Conservation (phyloP, 2,113 vertebrate species). For the Athene noctua region DNA sequence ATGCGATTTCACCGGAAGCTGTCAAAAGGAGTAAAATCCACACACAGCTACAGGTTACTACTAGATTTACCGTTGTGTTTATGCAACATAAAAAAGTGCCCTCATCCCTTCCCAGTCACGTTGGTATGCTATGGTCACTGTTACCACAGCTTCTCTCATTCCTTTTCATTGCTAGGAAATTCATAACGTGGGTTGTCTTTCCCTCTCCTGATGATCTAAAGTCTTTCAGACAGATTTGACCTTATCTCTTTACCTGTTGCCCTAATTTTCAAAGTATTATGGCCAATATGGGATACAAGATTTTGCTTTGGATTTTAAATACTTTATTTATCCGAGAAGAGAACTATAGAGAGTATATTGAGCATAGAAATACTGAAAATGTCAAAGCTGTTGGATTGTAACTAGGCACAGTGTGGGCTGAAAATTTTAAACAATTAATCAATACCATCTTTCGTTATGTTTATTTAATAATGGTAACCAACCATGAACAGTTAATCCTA, state of each 20-base stretch:
- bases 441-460: not conserved
- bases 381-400: not conserved
- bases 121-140: not conserved
- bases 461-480: not conserved
- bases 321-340: not conserved
- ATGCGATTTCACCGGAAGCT: not conserved
- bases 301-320: not conserved
- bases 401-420: not conserved
- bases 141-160: not conserved
- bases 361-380: not conserved
- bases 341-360: not conserved
- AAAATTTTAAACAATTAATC: not conserved
- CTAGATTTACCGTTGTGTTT: not conserved
- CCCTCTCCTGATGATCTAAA: not conserved
- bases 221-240: not conserved
- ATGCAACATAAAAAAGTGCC: not conserved
- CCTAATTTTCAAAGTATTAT: not conserved
- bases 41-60: not conserved
- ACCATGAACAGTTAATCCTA: not conserved
- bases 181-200: not conserved
- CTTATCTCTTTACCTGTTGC: not conserved
- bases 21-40: not conserved
- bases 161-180: not conserved
- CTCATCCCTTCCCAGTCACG: too few species aligned
- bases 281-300: too few species aligned